Conservation (phyloP, 2,113 vertebrate genomes). For the Gasterosteus nipponicus region DNA sequence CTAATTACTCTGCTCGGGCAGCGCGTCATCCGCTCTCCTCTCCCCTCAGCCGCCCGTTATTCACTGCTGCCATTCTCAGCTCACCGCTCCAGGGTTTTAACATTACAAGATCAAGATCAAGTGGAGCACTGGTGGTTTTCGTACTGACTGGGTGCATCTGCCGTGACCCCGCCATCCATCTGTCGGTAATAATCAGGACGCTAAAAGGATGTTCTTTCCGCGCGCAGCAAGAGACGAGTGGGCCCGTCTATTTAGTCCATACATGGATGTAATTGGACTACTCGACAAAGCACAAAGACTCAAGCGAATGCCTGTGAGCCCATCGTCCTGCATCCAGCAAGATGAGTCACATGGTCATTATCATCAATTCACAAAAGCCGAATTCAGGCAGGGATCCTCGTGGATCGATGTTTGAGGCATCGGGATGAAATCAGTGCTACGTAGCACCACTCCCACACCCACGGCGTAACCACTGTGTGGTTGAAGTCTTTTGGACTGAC, state of each 20-base stretch:
- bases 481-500: not conserved
- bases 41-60: constrained; percentile 25
- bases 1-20: constrained; percentile 54
- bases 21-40: constrained; percentile 35
- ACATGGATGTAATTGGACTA: constrained; percentile 6
- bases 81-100: constrained; percentile 34
- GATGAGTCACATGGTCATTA: constrained; percentile 21
- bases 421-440: not conserved
- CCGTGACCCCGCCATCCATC: constrained; percentile 45
- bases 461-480: not conserved
- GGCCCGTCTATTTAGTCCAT: constrained; percentile 1
- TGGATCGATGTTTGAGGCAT: constrained; percentile 1
- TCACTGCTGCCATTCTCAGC: constrained; percentile 38
- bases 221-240: constrained; percentile 14
- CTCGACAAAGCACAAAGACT: constrained; percentile 36
- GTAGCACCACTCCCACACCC: not conserved
- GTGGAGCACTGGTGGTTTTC: constrained; percentile 46
- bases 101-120: constrained; percentile 55
- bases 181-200: constrained; percentile 52
- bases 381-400: constrained; percentile 3
- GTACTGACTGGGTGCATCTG: constrained; percentile 56
- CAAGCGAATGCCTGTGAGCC: constrained; percentile 41
- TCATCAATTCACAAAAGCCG: constrained; percentile 8
- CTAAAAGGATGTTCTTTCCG: constrained; percentile 33
- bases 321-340: constrained; percentile 11